Evolutionary conservation across 2,113 vertebrate genomes (phyloP), one percentile per base, ranked within the genome.

Genomic region (Psettodes erumei): DNA sequence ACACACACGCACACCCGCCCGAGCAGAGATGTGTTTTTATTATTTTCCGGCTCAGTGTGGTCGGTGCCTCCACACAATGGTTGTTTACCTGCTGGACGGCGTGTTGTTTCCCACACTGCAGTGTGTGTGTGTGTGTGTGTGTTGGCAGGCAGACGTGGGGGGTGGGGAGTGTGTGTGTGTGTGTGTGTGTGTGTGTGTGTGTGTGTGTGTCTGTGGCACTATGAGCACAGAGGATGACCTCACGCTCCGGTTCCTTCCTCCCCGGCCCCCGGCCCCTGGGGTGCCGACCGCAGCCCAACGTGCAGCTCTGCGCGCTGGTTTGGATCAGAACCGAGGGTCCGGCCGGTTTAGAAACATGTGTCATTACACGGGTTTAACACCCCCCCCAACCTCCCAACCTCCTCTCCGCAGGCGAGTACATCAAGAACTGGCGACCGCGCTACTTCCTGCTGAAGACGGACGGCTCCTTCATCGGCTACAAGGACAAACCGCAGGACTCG

Each of bases 391-490:
- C 12, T 8, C 4, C 0, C 19, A 27, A 10, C 27, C 6, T 19
- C 3, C 9, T 18, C 53, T 83, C 81, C 59, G 28, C 88, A 98
- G 97, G 97, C 78, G 97, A 98, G 91, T 98, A 98, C 93, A 98
- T 98, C 91, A 98, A 98, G 95, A 98, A 98, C 91, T 98, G 97
- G 97, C 95, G 97, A 72, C 97, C 97, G 73, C 95, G 97, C 79
- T 98, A 98, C 69, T 98, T 98, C 90, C 95, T 98, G 88, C 91
- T 98, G 85, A 98, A 98, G 95, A 96, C 96, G 77, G 97, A 98
- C 90, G 97, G 97, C 84, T 98, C 97, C 69, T 98, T 98, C 93
- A 97, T 98, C 87, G 97, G 97, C 86, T 98, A 98, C 91, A 98
- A 99, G 93, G 97, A 99, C 91, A 99, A 99, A 90, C 97, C 97